Conservation (phyloP, 2,797 vertebrate genomes). For the Chaenodraco wilsoni region DNA sequence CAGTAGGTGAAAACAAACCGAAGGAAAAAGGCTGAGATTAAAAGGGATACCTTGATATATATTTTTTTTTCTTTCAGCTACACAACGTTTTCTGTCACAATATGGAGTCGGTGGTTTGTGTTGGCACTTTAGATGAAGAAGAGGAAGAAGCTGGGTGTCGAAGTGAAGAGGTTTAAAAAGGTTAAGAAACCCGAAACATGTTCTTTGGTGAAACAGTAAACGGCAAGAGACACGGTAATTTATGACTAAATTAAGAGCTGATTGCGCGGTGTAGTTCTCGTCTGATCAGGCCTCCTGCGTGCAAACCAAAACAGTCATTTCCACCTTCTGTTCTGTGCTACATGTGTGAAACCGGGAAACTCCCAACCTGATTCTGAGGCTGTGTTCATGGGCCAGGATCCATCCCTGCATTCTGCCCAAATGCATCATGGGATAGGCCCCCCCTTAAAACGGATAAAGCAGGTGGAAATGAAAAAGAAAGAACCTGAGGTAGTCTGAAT, state of each 20-base stretch:
- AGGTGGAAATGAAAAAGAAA: not conserved
- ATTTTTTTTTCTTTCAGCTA: not conserved
- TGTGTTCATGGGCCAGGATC: constrained; percentile 9
- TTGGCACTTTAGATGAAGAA: constrained; percentile 34
- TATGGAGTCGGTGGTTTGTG: not conserved
- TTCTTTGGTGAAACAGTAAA: constrained; percentile 23
- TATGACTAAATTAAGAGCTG: too few relatives aligned
- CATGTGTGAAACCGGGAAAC: too few relatives aligned
- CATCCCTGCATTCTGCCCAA: constrained; percentile 1
- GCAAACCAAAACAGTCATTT: too few relatives aligned
- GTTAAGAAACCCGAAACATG: not conserved
- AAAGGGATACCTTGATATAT: constrained; percentile 67
- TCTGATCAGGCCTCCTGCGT: too few relatives aligned
- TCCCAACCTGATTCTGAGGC: not conserved
- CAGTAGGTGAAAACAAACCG: constrained; percentile 66
- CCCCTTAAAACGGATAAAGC: not conserved
- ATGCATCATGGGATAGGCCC: constrained; percentile 29
- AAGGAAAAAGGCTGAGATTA: constrained; percentile 40
- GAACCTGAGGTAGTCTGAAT: constrained; percentile 70
- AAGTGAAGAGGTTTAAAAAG: not conserved
- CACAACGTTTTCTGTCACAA: not conserved
- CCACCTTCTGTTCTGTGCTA: too few relatives aligned
- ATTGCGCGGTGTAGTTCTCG: too few relatives aligned
- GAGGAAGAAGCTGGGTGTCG: not conserved
- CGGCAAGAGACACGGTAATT: too few relatives aligned